Base-by-base conservation (phyloP, 2,888 invertebrate genomes). In the Neoscelio sp. region DNA sequence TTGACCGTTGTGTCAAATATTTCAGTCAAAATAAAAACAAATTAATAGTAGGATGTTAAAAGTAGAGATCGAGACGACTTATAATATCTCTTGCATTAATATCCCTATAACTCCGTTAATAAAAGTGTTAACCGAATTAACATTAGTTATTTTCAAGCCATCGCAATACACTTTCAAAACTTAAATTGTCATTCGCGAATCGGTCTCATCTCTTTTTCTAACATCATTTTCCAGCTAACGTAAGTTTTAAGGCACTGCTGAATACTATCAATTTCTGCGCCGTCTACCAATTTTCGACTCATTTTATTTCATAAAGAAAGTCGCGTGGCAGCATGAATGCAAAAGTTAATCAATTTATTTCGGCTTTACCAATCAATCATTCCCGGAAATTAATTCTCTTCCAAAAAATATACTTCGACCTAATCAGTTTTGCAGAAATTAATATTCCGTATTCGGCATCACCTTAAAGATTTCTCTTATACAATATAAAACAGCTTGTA, bases 11-110 rank as follows among this genome's bases (percentile, higher is more conserved):
- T 7, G 58, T 64, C 56, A 30, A 50, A 75, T 30, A 54, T 60
- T 75, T 74, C 67, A 67, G 58, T 75, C 60, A 50, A 67, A 56
- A 52, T 44, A 74, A 65, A 26, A 65, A 48, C 40, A 74, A 74
- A 30, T 56, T 58, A 50, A 30, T 44, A 50, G 8, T 40, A 40
- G 2, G 13, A 62, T 46, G 5, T 46, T 62, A 35, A 10, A 65
- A 52, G 5, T 13, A 65, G 48, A 65, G 50, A 46, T 18, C 10
- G 35, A 12, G 10, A 13, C 10, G 35, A n/a, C 35, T 10, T 35
- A 10, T 13, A 35, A 13, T 35, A 12, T 35, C 35, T 35, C 7
- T 26, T 26, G 3, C 26, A 7, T 26, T 26, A 7, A 26, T 26
- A 3, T 7, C 4, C 3, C 26, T 26, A 7, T 40, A 28, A 28